Conservation (phyloP, 1,140 invertebrate genomes). For the Zophobas atratus region DNA sequence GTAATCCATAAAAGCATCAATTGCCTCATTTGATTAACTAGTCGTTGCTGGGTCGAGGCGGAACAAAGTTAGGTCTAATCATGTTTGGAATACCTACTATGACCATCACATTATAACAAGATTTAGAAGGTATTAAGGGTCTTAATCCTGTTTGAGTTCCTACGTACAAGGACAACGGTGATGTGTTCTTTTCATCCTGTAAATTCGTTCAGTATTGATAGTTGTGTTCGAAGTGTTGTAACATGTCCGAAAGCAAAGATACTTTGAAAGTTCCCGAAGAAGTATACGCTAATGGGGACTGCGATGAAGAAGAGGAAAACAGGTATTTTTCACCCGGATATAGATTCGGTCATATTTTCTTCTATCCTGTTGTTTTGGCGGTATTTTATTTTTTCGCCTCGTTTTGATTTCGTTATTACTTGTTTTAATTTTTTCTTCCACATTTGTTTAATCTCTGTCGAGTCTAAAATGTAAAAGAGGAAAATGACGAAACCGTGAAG, state of each 20-base stretch:
- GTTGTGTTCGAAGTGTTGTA: constrained; percentile 2
- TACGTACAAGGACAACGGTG: constrained; percentile 40
- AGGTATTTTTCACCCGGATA: constrained; percentile 3
- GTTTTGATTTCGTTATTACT: neutral
- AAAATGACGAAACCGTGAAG: constrained; percentile 22
- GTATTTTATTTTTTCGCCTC: neutral
- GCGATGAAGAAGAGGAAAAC: constrained; percentile 17
- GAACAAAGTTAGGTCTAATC: constrained; percentile 30
- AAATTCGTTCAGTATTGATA: constrained; percentile 28
- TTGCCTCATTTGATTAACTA: constrained; percentile 5
- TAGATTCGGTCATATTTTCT: neutral
- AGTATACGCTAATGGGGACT: constrained; percentile 10
- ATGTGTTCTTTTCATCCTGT: constrained; percentile 26
- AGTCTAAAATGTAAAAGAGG: constrained; percentile 12
- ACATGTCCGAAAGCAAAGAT: neutral
- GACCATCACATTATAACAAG: constrained; percentile 47
- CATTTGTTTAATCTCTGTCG: neutral
- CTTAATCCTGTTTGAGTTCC: constrained; percentile 46
- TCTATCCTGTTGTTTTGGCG: neutral
- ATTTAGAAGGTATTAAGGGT: constrained; percentile 46
- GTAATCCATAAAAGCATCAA: constrained; percentile 9
- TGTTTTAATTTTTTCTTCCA: constrained; percentile 12
- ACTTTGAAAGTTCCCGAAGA: constrained; percentile 12
- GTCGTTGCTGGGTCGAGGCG: neutral
- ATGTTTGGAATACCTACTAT: constrained; percentile 45